phyloP scores from a whole-genome alignment of 1,140 invertebrate species.

The Globodera ellingtonae region DNA sequence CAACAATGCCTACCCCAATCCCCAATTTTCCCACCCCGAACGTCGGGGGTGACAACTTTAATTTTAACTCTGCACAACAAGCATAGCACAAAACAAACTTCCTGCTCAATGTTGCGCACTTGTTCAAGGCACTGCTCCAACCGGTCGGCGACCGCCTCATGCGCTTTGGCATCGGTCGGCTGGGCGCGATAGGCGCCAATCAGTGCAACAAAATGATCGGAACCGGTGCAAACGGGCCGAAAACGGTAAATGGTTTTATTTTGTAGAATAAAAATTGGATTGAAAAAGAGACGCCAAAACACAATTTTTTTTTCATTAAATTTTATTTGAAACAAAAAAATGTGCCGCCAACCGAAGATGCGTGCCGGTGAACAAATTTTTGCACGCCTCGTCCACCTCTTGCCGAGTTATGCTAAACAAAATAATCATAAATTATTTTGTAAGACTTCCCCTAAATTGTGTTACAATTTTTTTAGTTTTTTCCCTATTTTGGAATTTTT shows the following conservation, averaged over 20 bases:
- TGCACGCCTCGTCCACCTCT: neutral
- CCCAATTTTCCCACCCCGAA: too few relatives aligned
- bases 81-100: neutral
- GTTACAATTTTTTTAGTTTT: too few relatives aligned
- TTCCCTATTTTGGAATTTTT: too few relatives aligned
- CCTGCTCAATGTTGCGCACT: constrained; percentile 17
- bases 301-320: too few relatives aligned
- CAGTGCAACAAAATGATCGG: constrained; percentile 12
- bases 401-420: constrained; percentile 3
- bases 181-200: constrained; percentile 1
- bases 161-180: neutral
- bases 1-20: too few relatives aligned
- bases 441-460: too few relatives aligned
- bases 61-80: too few relatives aligned
- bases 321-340: too few relatives aligned
- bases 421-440: neutral
- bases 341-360: neutral
- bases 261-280: neutral
- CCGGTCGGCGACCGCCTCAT: neutral
- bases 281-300: too few relatives aligned
- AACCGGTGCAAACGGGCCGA: constrained; percentile 2
- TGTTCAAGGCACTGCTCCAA: constrained; percentile 19
- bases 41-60: too few relatives aligned
- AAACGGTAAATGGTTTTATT: neutral
- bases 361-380: constrained; percentile 4